Evolutionary conservation across 2,888 invertebrate genomes (phyloP), one percentile per base, ranked within the genome.

Genomic region (Plemyria rubiginata): DNA sequence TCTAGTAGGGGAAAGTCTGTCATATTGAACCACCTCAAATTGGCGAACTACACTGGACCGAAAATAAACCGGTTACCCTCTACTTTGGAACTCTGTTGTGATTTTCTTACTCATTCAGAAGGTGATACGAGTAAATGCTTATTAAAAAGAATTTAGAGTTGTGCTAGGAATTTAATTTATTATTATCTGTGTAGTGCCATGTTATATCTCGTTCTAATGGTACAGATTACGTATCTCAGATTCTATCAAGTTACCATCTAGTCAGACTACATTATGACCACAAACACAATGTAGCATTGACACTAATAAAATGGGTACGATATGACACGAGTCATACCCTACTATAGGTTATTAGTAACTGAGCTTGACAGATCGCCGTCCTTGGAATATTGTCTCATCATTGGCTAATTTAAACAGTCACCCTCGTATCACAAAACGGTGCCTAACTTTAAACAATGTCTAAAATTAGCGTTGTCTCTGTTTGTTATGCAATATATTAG

Each of bases 211-310:
- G 29, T 48, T 40, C 13, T 46, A 41, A 51, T 51, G 50, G 67
- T 58, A 56, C 22, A 58, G 48, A 59, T 58, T 48, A 61, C 46
- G 46, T 55, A 68, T 65, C 68, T 67, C 61, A 63, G 74, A 70
- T 73, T 77, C 75, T 84, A 87, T 88, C 86, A 78, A 65, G 78
- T 89, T 85, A 81, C 86, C 70, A 80, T 84, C 81, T 77, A 77
- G 81, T 76, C 77, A 72, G 78, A 76, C 82, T 76, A 80, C 81
- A 81, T 77, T 76, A 81, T 79, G 85, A 89, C 90, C 89, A 82
- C 89, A 88, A 82, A 82, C 79, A 79, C 74, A 79, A 76, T 76
- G 73, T 82, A 87, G 85, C 90, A 90, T 84, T 90, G 90, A 89
- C 90, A 90, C 86, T 79, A 89, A 87, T 88, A 82, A 74, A 58